Conservation (phyloP, 2,888 invertebrate genomes). For the Drosophila meridiana region DNA sequence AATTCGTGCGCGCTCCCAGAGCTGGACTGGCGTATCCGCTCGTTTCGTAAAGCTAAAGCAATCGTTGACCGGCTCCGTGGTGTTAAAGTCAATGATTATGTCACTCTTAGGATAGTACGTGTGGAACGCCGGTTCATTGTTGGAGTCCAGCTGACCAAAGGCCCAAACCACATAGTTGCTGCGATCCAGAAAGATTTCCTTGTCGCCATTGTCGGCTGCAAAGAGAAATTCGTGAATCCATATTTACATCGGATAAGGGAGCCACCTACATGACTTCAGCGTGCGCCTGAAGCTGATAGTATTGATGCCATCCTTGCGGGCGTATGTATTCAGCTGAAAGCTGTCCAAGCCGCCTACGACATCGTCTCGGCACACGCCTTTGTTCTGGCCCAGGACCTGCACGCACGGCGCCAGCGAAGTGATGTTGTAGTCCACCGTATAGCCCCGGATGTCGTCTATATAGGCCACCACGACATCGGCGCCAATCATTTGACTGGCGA, state of each 20-base stretch:
- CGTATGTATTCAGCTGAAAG: conserved; percentile 91
- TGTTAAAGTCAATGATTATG: conserved; percentile 88
- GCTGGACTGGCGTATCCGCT: conserved; percentile 81
- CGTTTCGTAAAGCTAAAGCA: conserved; percentile 90
- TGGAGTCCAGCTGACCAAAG: conserved; percentile 91
- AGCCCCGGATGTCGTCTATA: conserved; percentile 90
- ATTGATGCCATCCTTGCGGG: conserved; percentile 91
- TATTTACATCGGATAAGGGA: background rate
- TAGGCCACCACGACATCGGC: conserved; percentile 93
- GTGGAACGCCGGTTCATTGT: conserved; percentile 93
- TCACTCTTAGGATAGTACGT: conserved; percentile 91
- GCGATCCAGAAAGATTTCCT: conserved; percentile 88
- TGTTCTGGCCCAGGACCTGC: conserved; percentile 93
- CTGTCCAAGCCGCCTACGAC: conserved; percentile 92
- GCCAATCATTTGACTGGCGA: conserved; percentile 92
- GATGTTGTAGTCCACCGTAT: conserved; percentile 93
- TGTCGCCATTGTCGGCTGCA: conserved; percentile 91
- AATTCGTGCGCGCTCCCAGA: conserved; percentile 89
- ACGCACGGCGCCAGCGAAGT: conserved; percentile 94
- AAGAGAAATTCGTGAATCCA: background rate
- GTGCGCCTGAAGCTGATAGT: conserved; percentile 91
- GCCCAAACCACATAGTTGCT: conserved; percentile 92
- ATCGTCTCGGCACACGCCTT: conserved; percentile 94
- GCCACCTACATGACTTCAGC: conserved; percentile 89
- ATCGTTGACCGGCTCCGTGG: conserved; percentile 88